Evolutionary conservation across 2,113 vertebrate species (phyloP).

Genomic region (Chloebia gouldiae): DNA sequence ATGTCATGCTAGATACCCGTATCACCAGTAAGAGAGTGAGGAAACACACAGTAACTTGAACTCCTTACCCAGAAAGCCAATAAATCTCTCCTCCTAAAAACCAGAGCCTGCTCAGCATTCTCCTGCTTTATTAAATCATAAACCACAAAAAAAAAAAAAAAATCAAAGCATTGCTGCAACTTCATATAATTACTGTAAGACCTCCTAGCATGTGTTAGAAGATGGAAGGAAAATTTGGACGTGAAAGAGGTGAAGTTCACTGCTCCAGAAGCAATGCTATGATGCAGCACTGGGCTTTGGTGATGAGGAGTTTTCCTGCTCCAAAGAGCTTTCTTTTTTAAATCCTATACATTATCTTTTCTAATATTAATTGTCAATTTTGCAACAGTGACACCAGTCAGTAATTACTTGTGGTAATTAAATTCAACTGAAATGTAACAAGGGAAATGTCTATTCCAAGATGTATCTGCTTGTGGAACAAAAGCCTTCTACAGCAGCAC

Average conservation of each 20-base stretch:
- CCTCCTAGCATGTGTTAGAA: not conserved
- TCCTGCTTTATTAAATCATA: slow-evolving; percentile 14
- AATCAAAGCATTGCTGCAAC: not conserved
- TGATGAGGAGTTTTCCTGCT: not conserved
- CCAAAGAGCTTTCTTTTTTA: not conserved
- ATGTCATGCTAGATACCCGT: not conserved
- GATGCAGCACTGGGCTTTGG: rapidly evolving
- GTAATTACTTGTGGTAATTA: not conserved
- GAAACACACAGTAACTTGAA: not conserved
- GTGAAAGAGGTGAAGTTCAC: not conserved
- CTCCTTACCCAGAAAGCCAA: not conserved
- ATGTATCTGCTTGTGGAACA: not conserved
- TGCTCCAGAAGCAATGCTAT: not conserved
- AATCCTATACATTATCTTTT: not conserved
- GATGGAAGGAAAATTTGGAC: not conserved
- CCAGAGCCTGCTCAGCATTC: not conserved
- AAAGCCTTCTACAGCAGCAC: not conserved
- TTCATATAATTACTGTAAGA: not conserved
- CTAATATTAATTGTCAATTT: not conserved
- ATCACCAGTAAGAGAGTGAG: not conserved
- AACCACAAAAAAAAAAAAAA: not conserved
- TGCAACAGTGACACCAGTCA: not conserved
- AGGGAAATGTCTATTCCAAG: not conserved
- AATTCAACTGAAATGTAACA: not conserved
- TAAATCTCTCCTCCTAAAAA: slow-evolving; percentile 27